These are phyloP conservation scores for Dendrocincla fuliginosa DNA, from an alignment of 2,797 vertebrate species.

Conservation along the genomic window DNA sequence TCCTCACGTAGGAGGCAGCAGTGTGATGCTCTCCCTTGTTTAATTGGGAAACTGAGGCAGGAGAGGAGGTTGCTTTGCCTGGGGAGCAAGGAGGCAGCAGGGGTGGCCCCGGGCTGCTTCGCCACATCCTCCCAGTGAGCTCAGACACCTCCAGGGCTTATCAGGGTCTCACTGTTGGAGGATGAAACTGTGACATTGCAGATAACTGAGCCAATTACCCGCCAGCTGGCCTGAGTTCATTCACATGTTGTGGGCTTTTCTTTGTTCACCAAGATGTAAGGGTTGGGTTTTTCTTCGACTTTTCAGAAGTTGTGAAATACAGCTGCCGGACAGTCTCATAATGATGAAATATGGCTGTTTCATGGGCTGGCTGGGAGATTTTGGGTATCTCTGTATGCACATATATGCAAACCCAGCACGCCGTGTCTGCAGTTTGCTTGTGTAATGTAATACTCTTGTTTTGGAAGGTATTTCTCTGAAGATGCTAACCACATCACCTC, in stretches of 20 bases:
- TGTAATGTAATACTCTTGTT: background rate
- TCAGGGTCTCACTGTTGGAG: background rate
- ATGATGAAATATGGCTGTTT: background rate
- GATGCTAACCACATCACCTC: background rate
- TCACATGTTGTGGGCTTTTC: background rate
- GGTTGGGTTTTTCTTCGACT: background rate
- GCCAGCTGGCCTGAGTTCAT: background rate
- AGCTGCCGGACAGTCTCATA: background rate
- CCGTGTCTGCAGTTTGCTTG: background rate
- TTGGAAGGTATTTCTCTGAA: slow-evolving; percentile 11
- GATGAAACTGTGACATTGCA: background rate
- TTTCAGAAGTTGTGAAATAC: background rate
- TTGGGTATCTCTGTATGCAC: background rate
- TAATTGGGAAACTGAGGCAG: background rate
- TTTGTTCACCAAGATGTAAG: background rate
- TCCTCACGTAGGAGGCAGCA: rapidly evolving
- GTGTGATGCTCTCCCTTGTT: background rate
- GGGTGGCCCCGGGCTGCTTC: background rate
- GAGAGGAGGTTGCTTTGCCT: background rate
- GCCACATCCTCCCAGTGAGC: background rate
- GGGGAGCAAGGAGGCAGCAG: rapidly evolving
- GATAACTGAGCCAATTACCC: background rate
- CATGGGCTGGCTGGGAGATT: background rate
- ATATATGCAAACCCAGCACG: background rate
- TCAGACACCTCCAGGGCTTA: background rate